Evolutionary conservation across 2,797 vertebrate genomes (phyloP).

Genomic region (Okamejei kenojei): DNA sequence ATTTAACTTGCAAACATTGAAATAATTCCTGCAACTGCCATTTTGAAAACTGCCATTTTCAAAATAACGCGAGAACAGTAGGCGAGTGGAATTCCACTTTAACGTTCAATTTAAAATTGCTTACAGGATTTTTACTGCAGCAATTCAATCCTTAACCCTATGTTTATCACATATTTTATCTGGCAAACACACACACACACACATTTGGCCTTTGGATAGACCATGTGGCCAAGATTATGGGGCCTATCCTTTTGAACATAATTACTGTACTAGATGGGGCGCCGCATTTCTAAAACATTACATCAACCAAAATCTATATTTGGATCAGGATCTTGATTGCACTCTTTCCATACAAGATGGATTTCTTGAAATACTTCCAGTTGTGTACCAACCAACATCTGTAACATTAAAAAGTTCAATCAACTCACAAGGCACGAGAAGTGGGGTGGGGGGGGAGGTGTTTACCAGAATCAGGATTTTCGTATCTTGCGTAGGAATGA

Average conservation of each 20-base stretch:
- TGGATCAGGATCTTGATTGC: neutral
- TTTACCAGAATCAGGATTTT: neutral
- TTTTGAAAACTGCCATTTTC: neutral
- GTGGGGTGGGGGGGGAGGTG: neutral
- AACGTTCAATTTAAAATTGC: neutral
- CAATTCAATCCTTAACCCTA: neutral
- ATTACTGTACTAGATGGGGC: neutral
- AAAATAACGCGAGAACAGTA: neutral
- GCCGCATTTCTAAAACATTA: neutral
- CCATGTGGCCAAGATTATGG: neutral
- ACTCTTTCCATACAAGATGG: neutral
- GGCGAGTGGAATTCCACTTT: neutral
- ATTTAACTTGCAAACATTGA: neutral
- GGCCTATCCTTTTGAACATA: neutral
- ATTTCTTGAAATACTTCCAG: neutral
- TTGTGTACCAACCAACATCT: neutral
- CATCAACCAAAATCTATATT: neutral
- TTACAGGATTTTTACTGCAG: neutral
- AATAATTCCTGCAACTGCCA: neutral
- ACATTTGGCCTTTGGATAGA: neutral
- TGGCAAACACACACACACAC: neutral
- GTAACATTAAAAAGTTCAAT: neutral
- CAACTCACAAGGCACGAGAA: too few relatives aligned
- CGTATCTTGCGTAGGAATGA: too few relatives aligned
- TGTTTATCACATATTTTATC: neutral